A percentile compares a stretch with the other conserved stretches of the same genome.
Conservation (phyloP, 2,888 invertebrate genomes). For the Dryobotodes eremita region DNA sequence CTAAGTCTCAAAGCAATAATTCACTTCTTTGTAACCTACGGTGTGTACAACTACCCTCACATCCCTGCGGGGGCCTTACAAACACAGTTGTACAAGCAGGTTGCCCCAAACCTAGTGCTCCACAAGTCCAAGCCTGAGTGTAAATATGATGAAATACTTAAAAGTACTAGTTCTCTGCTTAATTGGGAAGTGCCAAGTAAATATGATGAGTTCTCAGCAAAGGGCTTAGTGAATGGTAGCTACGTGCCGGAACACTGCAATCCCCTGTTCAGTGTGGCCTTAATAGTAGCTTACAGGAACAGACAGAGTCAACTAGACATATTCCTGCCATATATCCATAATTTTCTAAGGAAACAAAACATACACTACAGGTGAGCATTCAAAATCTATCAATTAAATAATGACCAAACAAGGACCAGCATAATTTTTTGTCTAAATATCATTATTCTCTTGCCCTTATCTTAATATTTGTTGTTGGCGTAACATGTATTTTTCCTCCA, state of each 20-base stretch:
- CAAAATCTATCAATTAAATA: neutral
- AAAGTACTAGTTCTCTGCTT: slow-evolving; percentile 70
- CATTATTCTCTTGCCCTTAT: neutral
- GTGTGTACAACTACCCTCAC: slow-evolving; percentile 56
- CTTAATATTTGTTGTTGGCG: neutral
- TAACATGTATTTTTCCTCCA: neutral
- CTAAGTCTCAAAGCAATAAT: slow-evolving; percentile 46
- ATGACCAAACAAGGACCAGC: neutral
- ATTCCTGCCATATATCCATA: slow-evolving; percentile 96
- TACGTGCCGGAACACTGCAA: slow-evolving; percentile 81
- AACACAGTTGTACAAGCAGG: slow-evolving; percentile 47
- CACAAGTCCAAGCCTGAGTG: slow-evolving; percentile 76
- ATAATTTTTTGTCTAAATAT: neutral
- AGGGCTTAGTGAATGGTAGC: slow-evolving; percentile 79
- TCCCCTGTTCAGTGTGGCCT: slow-evolving; percentile 92
- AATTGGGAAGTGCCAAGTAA: slow-evolving; percentile 74
- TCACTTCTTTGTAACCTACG: slow-evolving; percentile 41
- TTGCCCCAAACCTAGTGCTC: slow-evolving; percentile 67
- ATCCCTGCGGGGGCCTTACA: slow-evolving; percentile 55
- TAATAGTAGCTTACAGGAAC: slow-evolving; percentile 95
- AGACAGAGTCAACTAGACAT: slow-evolving; percentile 93
- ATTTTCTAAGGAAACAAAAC: slow-evolving; percentile 95
- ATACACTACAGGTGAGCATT: slow-evolving; percentile 93
- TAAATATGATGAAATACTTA: slow-evolving; percentile 78
- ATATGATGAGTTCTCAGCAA: slow-evolving; percentile 74